These are phyloP conservation scores for Cheilinus undulatus DNA, from an alignment of 2,113 vertebrate species.

Conservation along the genomic window DNA sequence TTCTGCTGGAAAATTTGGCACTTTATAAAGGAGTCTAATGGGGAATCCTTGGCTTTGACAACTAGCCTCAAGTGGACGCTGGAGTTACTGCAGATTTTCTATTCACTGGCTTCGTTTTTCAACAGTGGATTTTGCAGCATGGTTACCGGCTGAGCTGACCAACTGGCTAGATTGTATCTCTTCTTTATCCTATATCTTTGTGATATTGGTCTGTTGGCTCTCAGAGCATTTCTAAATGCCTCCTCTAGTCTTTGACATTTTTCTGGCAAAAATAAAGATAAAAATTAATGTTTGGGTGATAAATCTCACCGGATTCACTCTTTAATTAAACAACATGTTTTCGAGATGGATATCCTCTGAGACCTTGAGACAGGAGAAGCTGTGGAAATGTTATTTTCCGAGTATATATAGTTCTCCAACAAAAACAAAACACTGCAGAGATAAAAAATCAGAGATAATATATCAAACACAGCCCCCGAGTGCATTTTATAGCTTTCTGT, in stretches of 20 bases:
- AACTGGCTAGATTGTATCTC: background rate
- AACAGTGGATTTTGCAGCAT: too few relatives aligned
- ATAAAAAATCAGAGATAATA: constrained; percentile 18
- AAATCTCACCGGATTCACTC: constrained; percentile 4
- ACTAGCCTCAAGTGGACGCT: too few relatives aligned
- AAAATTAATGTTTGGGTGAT: background rate
- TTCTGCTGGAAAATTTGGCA: too few relatives aligned
- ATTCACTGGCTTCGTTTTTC: too few relatives aligned
- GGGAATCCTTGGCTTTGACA: too few relatives aligned
- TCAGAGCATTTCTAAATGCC: background rate
- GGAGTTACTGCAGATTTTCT: too few relatives aligned
- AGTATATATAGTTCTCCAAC: constrained; percentile 11
- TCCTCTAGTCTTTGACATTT: background rate
- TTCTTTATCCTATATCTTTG: background rate
- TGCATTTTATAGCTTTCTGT: background rate
- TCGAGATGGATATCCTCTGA: constrained; percentile 15
- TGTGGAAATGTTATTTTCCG: constrained; percentile 18
- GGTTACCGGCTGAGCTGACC: background rate
- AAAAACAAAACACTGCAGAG: background rate
- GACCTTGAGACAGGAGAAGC: background rate
- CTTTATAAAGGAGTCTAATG: too few relatives aligned
- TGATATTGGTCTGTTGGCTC: background rate
- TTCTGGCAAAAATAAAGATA: background rate
- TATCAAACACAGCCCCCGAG: constrained; percentile 18
- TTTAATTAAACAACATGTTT: constrained; percentile 27